Base-by-base conservation (phyloP, 1,140 invertebrate species). In the Drosophila melanogaster region DNA sequence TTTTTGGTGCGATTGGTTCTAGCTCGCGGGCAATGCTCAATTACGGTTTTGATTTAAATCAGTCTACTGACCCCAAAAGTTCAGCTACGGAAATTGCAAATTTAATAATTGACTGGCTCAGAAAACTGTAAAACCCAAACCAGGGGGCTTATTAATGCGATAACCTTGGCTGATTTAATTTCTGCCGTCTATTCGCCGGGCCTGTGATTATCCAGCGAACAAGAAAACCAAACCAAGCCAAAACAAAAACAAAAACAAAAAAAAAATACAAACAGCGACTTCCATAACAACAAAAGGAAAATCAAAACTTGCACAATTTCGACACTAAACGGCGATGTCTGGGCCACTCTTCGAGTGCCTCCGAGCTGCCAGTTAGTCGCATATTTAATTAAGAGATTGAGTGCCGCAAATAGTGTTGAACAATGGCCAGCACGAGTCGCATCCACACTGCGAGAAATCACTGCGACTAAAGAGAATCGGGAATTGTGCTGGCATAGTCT, bases 351-450 rank as follows among this genome's bases (percentile, higher is more conserved):
- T 59, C 59, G 14, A 41, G 54, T 73, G 54, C 64, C 62, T 62
- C 38, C 54, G 55, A 61, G 56, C 64, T 64, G 65, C 66, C 81
- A 81, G 83, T 86, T 73, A 73, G 67, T 78, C 74, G 81, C 77
- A 89, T 91, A 91, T 91, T 91, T 91, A 91, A 91, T 91, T 91
- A 91, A 91, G 90, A 85, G 89, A 91, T 91, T 91, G 84, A 86
- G 67, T 60, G 56, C 62, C 61, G 50, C 61, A 81, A 87, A 89
- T 75, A 86, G 81, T 91, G 83, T 91, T 81, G 84, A 86, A 83
- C 84, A 83, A 86, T 90, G 76, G 72, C 47, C 62, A 79, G 81
- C 81, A 87, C 81, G 83, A 86, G 81, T 79, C 58, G 54, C 71
- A 44, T 49, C 47, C 58, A 81, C 81, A 86, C 83, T 61, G 83